Base-by-base conservation (phyloP, 2,888 invertebrate genomes). In the Calameuta pallipes region DNA sequence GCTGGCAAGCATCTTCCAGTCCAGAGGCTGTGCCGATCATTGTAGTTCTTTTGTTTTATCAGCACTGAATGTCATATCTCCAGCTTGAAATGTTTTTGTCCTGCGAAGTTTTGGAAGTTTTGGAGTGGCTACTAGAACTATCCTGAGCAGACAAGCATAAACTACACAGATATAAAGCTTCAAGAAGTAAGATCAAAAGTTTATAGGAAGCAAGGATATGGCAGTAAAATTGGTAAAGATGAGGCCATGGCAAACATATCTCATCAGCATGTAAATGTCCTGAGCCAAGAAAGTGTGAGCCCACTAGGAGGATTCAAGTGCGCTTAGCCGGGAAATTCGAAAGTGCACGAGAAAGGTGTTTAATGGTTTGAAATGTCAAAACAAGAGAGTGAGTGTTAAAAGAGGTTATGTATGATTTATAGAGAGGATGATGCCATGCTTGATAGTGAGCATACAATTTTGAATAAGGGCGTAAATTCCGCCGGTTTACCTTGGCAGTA, bases 1-100 rank as follows among this genome's bases (percentile, higher is more conserved):
- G 90, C 82, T 85, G 86, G 86, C 88, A 91, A 86, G 91, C 91
- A 85, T 91, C 90, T 85, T 91, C 91, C 82, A 91, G 88, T 80
- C 85, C 88, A 83, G 87, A 87, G 81, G 88, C 85, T 85, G 89
- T 86, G 85, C 89, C 90, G 85, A 90, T 90, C 91, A 91, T 91
- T 89, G 87, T 91, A 87, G 81, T 82, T 84, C 80, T 82, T 85
- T 83, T 83, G 83, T 84, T 81, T 83, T 83, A 82, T 80, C 80
- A 86, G 81, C 83, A 82, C 82, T 85, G 84, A 89, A 86, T 87
- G 85, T 89, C 90, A 90, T 89, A 89, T 86, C 85, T 89, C 85
- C 81, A 82, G 41, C 41, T 15, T 41, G 4, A 41, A 41, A 15
- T 6, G 70, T 75, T 70, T 71, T 36, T 30, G 69, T 75, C 33